Percentiles rank a stretch among this genome's conserved stretches.
These are phyloP conservation scores for Ommatoiulus sabulosus DNA, from an alignment of 2,888 invertebrate species.

Conservation along the genomic window DNA sequence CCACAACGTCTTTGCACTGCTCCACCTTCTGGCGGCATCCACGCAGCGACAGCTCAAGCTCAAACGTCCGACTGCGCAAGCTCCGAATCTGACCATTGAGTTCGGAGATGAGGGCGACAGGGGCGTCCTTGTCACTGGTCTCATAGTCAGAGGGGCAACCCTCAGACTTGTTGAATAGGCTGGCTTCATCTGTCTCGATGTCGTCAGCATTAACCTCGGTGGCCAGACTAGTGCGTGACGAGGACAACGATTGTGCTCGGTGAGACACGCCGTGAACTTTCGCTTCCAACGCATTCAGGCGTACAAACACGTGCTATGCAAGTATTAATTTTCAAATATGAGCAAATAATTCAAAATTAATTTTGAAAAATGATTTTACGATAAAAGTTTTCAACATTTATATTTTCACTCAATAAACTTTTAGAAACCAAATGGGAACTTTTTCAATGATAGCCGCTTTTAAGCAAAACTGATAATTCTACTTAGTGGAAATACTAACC, in stretches of 20 bases:
- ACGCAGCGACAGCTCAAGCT: slow-evolving; percentile 29
- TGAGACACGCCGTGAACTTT: slow-evolving; percentile 47
- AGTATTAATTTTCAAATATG: too few relatives aligned
- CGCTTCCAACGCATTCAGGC: slow-evolving; percentile 45
- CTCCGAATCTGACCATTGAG: background rate
- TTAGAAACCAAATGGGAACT: too few relatives aligned
- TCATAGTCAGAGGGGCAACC: slow-evolving; percentile 8
- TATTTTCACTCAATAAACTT: too few relatives aligned
- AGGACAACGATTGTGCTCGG: slow-evolving; percentile 35
- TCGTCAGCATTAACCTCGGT: slow-evolving; percentile 8
- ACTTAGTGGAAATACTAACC: background rate
- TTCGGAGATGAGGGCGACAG: slow-evolving; percentile 48
- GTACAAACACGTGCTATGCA: slow-evolving; percentile 47
- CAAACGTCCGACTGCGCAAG: background rate
- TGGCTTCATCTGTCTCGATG: background rate
- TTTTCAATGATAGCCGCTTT: too few relatives aligned
- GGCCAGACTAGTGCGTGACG: background rate
- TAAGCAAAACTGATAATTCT: too few relatives aligned
- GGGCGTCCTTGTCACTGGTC: slow-evolving; percentile 47
- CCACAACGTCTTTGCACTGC: background rate
- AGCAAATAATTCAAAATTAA: too few relatives aligned
- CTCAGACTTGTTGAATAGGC: slow-evolving; percentile 36
- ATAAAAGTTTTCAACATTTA: too few relatives aligned
- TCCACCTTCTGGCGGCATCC: slow-evolving; percentile 52
- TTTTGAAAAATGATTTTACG: too few relatives aligned